phyloP scores from a whole-genome alignment of 2,797 vertebrate genomes.

The Caiman crocodilus region DNA sequence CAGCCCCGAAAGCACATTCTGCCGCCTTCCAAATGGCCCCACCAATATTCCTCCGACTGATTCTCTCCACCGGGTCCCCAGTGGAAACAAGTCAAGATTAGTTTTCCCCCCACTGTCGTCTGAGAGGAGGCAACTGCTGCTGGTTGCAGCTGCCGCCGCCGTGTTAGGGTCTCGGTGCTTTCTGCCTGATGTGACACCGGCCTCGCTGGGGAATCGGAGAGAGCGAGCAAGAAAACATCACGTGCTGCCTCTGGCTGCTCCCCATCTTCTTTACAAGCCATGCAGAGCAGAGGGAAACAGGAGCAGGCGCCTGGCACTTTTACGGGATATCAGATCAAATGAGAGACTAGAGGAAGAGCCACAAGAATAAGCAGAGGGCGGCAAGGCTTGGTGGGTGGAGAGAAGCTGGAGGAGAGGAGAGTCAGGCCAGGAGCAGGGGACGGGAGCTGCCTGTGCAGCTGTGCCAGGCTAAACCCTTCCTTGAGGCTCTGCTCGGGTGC shows the following conservation, averaged over 20 bases:
- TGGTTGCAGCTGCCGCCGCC: conserved; percentile 32
- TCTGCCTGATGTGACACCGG: not conserved
- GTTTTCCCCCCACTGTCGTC: not conserved
- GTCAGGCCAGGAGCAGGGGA: not conserved
- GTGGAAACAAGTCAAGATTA: not conserved
- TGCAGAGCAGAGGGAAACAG: not conserved
- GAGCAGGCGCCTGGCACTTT: not conserved
- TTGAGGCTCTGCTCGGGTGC: no score
- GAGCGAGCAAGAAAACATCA: not conserved
- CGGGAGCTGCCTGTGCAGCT: no score
- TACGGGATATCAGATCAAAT: not conserved
- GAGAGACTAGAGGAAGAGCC: not conserved
- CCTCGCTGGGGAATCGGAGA: not conserved
- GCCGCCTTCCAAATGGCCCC: not conserved
- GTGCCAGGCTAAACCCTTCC: no score
- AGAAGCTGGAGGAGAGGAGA: not conserved
- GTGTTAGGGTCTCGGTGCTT: not conserved
- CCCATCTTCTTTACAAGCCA: not conserved
- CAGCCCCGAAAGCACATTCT: not conserved
- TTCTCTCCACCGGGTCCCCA: not conserved
- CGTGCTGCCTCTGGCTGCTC: not conserved
- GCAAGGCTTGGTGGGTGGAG: not conserved
- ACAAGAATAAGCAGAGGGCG: not conserved
- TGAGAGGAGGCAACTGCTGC: not conserved
- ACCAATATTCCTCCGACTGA: not conserved